A percentile compares a stretch with the other conserved stretches of the same genome.
Evolutionary conservation across 2,113 vertebrate species (phyloP).

Genomic region (Coptodon bakossiorum): DNA sequence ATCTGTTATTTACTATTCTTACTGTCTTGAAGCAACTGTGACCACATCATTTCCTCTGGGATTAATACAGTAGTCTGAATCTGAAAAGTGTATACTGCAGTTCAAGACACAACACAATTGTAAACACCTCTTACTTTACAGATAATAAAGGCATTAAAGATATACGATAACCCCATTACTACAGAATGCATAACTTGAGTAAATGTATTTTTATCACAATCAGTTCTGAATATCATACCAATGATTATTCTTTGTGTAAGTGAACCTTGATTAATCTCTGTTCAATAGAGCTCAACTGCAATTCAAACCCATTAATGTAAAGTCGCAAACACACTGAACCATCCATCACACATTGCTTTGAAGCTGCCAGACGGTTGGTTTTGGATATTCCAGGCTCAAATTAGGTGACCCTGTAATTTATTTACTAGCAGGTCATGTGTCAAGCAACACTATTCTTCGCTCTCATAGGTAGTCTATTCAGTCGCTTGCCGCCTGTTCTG

Average conservation of each 20-base stretch:
- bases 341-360: neutral
- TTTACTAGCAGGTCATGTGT: neutral
- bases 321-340: neutral
- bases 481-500: neutral
- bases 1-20: neutral
- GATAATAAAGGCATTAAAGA: neutral
- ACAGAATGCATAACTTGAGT: neutral
- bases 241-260: neutral
- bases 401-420: neutral
- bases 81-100: neutral
- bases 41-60: neutral
- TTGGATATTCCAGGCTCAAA: neutral
- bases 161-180: neutral
- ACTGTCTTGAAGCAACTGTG: neutral
- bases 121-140: neutral
- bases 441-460: neutral
- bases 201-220: neutral
- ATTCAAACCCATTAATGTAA: neutral
- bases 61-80: neutral
- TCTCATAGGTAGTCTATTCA: neutral
- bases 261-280: neutral
- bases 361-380: neutral
- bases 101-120: neutral
- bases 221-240: neutral
- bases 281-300: neutral